Conservation (phyloP, 1,140 invertebrate species). For the Pararge aegeria region DNA sequence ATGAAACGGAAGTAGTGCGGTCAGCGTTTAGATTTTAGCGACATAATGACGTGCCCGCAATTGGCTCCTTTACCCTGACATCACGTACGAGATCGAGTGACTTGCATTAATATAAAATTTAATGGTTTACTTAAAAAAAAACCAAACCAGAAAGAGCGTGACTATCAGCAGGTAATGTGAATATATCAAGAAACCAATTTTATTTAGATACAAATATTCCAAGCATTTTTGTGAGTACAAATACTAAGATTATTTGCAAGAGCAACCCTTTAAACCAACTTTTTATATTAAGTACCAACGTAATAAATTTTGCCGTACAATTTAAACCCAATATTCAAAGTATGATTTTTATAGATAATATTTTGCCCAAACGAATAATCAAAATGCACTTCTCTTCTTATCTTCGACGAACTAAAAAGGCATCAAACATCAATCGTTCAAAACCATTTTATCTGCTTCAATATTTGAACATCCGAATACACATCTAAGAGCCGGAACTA, state of each 20-base stretch:
- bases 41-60: slow-evolving; percentile 53
- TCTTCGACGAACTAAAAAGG: slow-evolving; percentile 9
- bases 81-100: slow-evolving; percentile 46
- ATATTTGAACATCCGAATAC: slow-evolving; percentile 24
- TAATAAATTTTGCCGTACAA: too few species aligned
- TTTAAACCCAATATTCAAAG: too few species aligned
- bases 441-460: slow-evolving; percentile 21
- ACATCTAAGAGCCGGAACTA: slow-evolving; percentile 53
- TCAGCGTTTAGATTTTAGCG: slow-evolving; percentile 44
- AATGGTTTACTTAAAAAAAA: not conserved
- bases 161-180: too few species aligned
- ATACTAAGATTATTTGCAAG: too few species aligned
- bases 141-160: not conserved
- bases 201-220: too few species aligned
- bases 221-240: too few species aligned
- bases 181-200: too few species aligned
- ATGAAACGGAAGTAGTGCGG: slow-evolving; percentile 50
- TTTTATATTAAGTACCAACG: too few species aligned
- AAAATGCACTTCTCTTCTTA: too few species aligned
- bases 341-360: too few species aligned
- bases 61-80: slow-evolving; percentile 60
- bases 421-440: slow-evolving; percentile 1
- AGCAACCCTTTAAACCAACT: too few species aligned
- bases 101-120: not conserved
- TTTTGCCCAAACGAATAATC: too few species aligned